Evolutionary conservation across 2,797 vertebrate species (phyloP).

Genomic region (Neosilurus mollespiculum): DNA sequence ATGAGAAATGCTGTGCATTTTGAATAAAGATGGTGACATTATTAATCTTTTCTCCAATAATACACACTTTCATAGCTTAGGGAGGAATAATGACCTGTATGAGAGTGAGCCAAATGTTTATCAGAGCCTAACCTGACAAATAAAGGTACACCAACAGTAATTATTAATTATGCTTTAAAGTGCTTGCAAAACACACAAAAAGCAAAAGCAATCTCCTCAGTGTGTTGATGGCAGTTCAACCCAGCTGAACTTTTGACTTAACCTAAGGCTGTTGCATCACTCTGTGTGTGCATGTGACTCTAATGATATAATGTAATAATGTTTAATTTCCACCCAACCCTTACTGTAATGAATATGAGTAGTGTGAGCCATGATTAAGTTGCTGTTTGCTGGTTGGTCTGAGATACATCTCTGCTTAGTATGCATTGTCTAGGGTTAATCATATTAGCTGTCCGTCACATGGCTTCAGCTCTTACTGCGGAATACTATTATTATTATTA

Average conservation of each 20-base stretch:
- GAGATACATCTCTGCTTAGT: constrained; percentile 59
- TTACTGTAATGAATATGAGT: constrained; percentile 53
- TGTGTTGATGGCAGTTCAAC: constrained; percentile 20
- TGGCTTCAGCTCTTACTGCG: constrained; percentile 48
- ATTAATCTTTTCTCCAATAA: not conserved
- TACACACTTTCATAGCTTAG: too few relatives aligned
- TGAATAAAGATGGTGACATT: not conserved
- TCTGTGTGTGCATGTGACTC: constrained; percentile 60
- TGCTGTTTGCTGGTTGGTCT: constrained; percentile 52
- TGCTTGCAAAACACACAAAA: not conserved
- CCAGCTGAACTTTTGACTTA: constrained; percentile 45
- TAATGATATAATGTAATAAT: constrained; percentile 61
- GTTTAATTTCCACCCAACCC: constrained; percentile 65
- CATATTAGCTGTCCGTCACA: constrained; percentile 67
- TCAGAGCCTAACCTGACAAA: not conserved
- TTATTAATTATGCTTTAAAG: not conserved
- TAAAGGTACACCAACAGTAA: not conserved
- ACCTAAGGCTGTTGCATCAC: constrained; percentile 31
- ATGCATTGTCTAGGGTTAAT: constrained; percentile 71
- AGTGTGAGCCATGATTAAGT: constrained; percentile 56
- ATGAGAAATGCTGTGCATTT: not conserved
- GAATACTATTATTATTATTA: constrained; percentile 38
- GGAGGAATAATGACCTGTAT: not conserved
- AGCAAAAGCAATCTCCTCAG: not conserved
- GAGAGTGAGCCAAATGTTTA: not conserved